Evolutionary conservation across 2,113 vertebrate genomes (phyloP), one percentile per base, ranked within the genome.

Genomic region (Corythornis madagascariensis): DNA sequence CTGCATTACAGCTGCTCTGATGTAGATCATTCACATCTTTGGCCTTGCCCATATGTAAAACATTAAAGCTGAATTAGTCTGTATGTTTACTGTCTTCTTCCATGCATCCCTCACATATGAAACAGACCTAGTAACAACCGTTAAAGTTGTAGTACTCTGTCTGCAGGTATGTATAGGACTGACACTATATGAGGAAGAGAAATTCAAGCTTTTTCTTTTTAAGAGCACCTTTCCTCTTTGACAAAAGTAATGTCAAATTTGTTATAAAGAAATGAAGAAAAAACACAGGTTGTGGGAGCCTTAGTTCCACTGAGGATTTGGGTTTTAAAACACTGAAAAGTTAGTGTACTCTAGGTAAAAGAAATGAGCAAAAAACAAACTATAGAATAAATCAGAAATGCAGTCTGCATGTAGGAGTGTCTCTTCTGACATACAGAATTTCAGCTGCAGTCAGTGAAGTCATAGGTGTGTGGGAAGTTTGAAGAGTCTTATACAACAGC

Each of bases 401-500:
- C 35, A 45, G 60, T 67, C 65, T 92, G 65, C 15, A 14, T 82
- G 93, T 94, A 90, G 90, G 94, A 91, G 88, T 93, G 93, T 89
- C 70, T 96, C 48, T 95, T 84, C 88, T 65, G 77, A 71, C 38
- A 81, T 8, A 72, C n/a, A 22, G 66, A 53, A 73, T 92, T 93
- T 93, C 70, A 70, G 35, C 57, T 93, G 80, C 83, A 93, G 73
- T 69, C n/a, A 29, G 73, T 93, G 90, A 93, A 93, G 86, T 93
- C 86, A 90, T 61, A 69, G 61, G 19, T 86, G 33, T 61, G 92
- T 95, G 88, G 92, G 93, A 94, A 95, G 94, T 53, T 22, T 60
- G 71, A 86, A 71, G 50, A 92, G 25, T 50, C 82, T 74, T 55
- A 31, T 29, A 70, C 13, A n/a, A 47, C 72, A 81, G 85, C 72